Conservation (phyloP, 1,140 invertebrate genomes). For the Pentalonia nigronervosa region DNA sequence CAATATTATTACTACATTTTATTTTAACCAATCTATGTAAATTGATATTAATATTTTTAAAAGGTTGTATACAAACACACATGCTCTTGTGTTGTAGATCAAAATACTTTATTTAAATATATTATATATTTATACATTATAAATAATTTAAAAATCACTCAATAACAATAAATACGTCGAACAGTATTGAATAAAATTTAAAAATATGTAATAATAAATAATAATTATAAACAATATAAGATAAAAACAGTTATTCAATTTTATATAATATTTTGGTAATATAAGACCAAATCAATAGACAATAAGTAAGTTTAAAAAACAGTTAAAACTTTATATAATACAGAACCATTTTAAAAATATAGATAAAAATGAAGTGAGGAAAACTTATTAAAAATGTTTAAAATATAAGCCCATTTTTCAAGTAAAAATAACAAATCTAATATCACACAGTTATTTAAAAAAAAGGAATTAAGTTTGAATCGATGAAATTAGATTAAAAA, state of each 20-base stretch:
- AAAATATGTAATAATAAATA: conserved; percentile 38
- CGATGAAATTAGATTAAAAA: not conserved
- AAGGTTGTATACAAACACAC: not conserved
- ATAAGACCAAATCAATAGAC: not conserved
- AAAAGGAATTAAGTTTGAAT: not conserved
- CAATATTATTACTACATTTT: not conserved
- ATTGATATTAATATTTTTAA: not conserved
- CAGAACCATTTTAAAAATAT: not conserved
- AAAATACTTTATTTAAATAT: conserved; percentile 44
- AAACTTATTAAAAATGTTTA: not conserved
- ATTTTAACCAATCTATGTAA: not conserved
- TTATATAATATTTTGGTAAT: not conserved
- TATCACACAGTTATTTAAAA: not conserved
- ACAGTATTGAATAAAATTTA: conserved; percentile 42
- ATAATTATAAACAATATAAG: conserved; percentile 30
- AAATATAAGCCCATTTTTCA: conserved; percentile 22
- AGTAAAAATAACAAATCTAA: conserved; percentile 12
- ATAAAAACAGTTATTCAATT: not conserved
- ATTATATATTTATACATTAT: conserved; percentile 23
- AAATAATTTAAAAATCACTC: conserved; percentile 19
- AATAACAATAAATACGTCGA: conserved; percentile 44
- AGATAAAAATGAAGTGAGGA: conserved; percentile 6
- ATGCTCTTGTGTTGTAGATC: not conserved
- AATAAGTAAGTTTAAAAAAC: not conserved
- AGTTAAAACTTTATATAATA: not conserved